phyloP scores from a whole-genome alignment of 2,888 invertebrate genomes.

The Eueremaeus valkanovi region DNA sequence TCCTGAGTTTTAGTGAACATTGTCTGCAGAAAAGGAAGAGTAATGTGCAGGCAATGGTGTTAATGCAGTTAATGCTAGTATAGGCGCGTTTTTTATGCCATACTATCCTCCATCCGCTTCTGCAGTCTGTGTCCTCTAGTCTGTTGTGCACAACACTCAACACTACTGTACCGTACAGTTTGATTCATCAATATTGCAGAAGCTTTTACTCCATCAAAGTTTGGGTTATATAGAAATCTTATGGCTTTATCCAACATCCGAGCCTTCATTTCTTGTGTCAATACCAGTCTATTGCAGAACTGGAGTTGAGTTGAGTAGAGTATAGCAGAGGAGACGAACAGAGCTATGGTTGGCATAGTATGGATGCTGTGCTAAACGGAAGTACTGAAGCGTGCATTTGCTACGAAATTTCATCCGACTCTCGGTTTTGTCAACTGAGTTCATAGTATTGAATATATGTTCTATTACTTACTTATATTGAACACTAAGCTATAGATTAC shows the following conservation, averaged over 20 bases:
- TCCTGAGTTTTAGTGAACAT: too few species aligned
- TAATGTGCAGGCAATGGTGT: neutral
- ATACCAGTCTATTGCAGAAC: conserved; percentile 16
- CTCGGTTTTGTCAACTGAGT: conserved; percentile 16
- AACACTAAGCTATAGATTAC: conserved; percentile 12
- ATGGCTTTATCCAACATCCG: conserved; percentile 31
- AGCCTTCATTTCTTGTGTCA: conserved; percentile 30
- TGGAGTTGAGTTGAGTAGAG: conserved; percentile 20
- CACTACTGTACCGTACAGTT: conserved; percentile 11
- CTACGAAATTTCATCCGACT: conserved; percentile 29
- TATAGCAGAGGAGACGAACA: neutral
- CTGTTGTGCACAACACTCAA: neutral
- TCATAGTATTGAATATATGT: conserved; percentile 22
- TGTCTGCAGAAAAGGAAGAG: neutral
- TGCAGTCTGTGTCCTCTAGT: neutral
- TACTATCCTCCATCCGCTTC: neutral
- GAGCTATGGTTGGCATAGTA: neutral
- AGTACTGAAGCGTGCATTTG: conserved; percentile 29
- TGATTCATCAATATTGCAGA: conserved; percentile 27
- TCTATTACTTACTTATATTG: conserved; percentile 22
- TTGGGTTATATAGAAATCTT: conserved; percentile 31
- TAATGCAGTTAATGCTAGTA: neutral
- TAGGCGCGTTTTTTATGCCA: conserved; percentile 11
- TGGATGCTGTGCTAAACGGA: conserved; percentile 26
- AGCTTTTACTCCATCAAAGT: conserved; percentile 27